Percentiles rank a stretch among this genome's conserved stretches.
These are phyloP conservation scores for Coelinius sp. DNA, from an alignment of 2,888 invertebrate genomes.

Conservation along the genomic window DNA sequence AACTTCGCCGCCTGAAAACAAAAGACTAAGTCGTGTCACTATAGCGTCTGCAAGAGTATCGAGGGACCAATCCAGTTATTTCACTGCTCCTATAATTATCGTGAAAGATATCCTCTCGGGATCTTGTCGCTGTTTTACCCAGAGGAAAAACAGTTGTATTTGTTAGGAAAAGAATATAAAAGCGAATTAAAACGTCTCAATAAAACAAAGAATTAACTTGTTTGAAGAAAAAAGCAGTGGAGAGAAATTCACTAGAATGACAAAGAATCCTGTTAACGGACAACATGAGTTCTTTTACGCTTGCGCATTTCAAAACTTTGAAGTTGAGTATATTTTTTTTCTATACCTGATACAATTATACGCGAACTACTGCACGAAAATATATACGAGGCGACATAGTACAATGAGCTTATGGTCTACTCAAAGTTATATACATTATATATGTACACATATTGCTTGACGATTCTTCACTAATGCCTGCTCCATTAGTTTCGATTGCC, in stretches of 20 bases:
- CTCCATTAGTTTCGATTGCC: slow-evolving; percentile 64
- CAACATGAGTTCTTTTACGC: not conserved
- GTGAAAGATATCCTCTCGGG: slow-evolving; percentile 30
- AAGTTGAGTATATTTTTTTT: not conserved
- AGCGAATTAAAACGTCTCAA: not conserved
- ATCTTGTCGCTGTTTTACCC: not conserved
- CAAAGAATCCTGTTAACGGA: not conserved
- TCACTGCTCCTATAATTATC: slow-evolving; percentile 32
- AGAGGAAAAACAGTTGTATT: not conserved
- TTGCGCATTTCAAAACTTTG: not conserved
- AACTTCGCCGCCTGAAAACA: slow-evolving; percentile 12
- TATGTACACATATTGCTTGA: slow-evolving; percentile 60
- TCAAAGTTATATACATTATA: slow-evolving; percentile 60
- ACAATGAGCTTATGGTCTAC: slow-evolving; percentile 68
- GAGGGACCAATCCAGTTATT: slow-evolving; percentile 34
- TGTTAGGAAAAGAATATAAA: not conserved
- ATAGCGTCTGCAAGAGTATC: not conserved
- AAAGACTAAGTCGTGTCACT: slow-evolving; percentile 1
- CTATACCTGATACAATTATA: not conserved
- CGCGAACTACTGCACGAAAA: slow-evolving; percentile 37
- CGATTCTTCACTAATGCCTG: slow-evolving; percentile 67
- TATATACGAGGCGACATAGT: slow-evolving; percentile 60
- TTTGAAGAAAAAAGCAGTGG: not conserved
- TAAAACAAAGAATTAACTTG: not conserved
- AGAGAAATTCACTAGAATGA: not conserved